Evolutionary conservation across 2,888 invertebrate genomes (phyloP), one percentile per base, ranked within the genome.

Genomic region (Lochmaea crataegi): DNA sequence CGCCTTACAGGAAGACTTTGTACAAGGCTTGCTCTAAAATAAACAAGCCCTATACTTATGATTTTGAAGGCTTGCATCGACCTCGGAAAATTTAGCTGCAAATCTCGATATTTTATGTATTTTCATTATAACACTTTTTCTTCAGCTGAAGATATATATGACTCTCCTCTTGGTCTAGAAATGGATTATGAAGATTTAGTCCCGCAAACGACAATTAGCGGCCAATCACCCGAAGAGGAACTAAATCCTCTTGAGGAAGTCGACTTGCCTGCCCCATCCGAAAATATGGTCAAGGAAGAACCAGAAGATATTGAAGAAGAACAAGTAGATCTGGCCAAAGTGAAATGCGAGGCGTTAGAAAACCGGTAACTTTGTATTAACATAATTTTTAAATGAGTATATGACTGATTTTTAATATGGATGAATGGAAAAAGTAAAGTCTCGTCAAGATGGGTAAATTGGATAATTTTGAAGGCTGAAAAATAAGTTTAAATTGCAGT

Each of bases 101-200:
- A 53, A 53, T 18, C 53, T 53, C 53, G 18, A 53, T n/a, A 48
- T 48, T 5, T 14, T 48, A 48, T 53, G 18, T 53, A 53, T 53
- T 53, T 53, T 53, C 53, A 53, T 18, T 10, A 16, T 16, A 16
- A 53, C 53, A 53, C 7, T 53, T 53, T 53, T 53, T 53, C 53
- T 18, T 53, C 53, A 53, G 53, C 67, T 72, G 76, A 76, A 9
- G 75, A 76, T 63, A 58, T 74, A n/a, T 66, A 73, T 16, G 75
- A 74, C 12, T 68, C 68, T 38, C 64, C 58, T 41, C 45, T 77
- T 12, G 77, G 74, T 51, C 45, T 75, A 67, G 74, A 76, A 41
- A 73, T 75, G 64, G 77, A 76, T 22, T 68, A 73, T 22, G 75
- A 76, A 70, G 72, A 75, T 57, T 32, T 75, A 26, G 72, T 75